Evolutionary conservation across 2,888 invertebrate species (phyloP), one percentile per base, ranked within the genome.

Genomic region (Xanthorhoe designata): DNA sequence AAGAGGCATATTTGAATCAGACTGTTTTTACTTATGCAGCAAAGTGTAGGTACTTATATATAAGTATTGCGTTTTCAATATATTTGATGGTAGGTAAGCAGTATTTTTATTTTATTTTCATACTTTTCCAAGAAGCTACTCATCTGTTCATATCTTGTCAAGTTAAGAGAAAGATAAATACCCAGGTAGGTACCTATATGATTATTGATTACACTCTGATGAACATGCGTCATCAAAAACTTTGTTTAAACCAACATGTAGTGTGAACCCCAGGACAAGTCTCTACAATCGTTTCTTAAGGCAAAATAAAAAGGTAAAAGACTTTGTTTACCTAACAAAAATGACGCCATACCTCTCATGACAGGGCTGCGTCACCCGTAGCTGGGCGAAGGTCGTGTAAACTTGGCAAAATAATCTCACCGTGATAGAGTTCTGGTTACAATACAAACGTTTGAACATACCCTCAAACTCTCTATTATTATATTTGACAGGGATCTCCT

Each of bases 301-400:
- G 38, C 13, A 45, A 18, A 15, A 24, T 8, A 29, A 53, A 60
- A 79, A 73, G 69, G 78, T 80, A 82, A 80, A 79, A 74, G 74
- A 74, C 71, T 77, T 73, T 63, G 78, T 82, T 85, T 82, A 76
- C 75, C 63, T 42, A 42, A 42, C 38, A 68, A 79, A 76, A 79
- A 80, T 88, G 86, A 85, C 86, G 85, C 79, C 82, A 84, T 78
- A 55, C 59, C 58, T 73, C 57, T 73, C 74, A 71, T 71, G 77
- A 79, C 78, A 79, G 69, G 71, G 72, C 66, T 77, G 75, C 82
- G 84, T 86, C 87, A 84, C 77, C 82, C 70, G 72, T 77, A 70
- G 77, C 79, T 79, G 79, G 79, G 75, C 80, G 87, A 91, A 91
- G 90, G 90, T 84, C 85, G 77, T 75, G 78, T 79, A 83, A 83